Evolutionary conservation across 2,113 vertebrate species (phyloP), one percentile per base, ranked within the genome.

Genomic region (Lepus americanus): DNA sequence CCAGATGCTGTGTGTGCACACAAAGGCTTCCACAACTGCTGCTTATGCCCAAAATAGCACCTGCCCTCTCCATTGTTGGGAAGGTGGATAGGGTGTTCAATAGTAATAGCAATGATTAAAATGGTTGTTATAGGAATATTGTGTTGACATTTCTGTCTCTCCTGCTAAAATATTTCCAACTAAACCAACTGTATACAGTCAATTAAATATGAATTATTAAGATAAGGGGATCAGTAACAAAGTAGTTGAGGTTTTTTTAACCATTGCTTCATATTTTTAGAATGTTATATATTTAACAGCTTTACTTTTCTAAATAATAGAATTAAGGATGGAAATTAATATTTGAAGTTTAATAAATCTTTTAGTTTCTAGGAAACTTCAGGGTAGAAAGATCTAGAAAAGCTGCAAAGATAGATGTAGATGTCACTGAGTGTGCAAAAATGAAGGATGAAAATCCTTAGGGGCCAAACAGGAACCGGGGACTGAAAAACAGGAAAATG

Each of bases 81-180:
- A 44, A 44, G 39, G 39, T 44, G 39, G 39, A 44, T 44, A 44
- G 39, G 39, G 92, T 90, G 85, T 89, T 94, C 66, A 63, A 70
- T 67, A 67, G 27, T 66, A 89, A 72, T 81, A 94, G 84, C 19
- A 79, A 49, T 84, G 44, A 89, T 83, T 53, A 85, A 88, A 89
- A 79, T 86, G 39, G 78, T 94, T 89, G 51, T 39, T 85, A 59
- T 27, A 74, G 27, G 36, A 92, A 82, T 70, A 95, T 27, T 59
- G 14, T 63, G 73, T 73, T 96, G 74, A 93, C 36, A 67, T 81
- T 95, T 90, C 49, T 55, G 73, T 80, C 33, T 79, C 66, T 92
- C 79, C 49, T 87, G 67, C 22, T 63, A 87, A 63, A 89, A 82
- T 19, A 11, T 85, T 82, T 73, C n/a, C 90, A 97, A 25, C 89